These are phyloP conservation scores for Aethes cnicana DNA, from an alignment of 2,888 invertebrate species.

Conservation along the genomic window DNA sequence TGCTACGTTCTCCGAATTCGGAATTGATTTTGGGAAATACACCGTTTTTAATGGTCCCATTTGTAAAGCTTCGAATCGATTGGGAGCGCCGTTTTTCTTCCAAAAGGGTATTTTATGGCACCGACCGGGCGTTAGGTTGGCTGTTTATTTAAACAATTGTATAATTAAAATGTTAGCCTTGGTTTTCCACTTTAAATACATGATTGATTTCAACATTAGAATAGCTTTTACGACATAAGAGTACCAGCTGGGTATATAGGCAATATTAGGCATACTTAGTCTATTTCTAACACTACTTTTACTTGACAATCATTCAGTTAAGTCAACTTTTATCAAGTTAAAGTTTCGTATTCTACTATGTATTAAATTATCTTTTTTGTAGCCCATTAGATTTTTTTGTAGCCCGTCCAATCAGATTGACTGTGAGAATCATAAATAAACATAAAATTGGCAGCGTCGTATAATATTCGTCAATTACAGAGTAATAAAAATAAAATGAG, in stretches of 20 bases:
- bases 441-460: not conserved
- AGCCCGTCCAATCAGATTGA: not conserved
- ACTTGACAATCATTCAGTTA: too few relatives aligned
- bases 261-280: too few relatives aligned
- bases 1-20: conserved; percentile 1
- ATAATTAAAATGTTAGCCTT: conserved; percentile 6
- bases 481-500: conserved; percentile 16
- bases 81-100: conserved; percentile 36
- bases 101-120: conserved; percentile 42
- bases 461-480: conserved; percentile 11
- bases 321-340: too few relatives aligned
- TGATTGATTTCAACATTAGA: too few relatives aligned
- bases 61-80: conserved; percentile 37
- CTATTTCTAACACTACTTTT: too few relatives aligned
- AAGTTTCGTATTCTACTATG: too few relatives aligned
- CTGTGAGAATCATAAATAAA: not conserved
- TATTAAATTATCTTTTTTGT: too few relatives aligned
- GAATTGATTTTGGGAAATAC: conserved; percentile 19
- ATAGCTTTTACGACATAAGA: too few relatives aligned
- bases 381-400: not conserved
- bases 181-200: not conserved
- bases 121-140: conserved; percentile 8
- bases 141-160: conserved; percentile 11
- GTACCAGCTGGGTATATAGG: too few relatives aligned
- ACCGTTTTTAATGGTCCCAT: conserved; percentile 35